A percentile compares a stretch with the other conserved stretches of the same genome.
Conservation (phyloP, 2,113 vertebrate genomes). For the Lucifuga dentata region DNA sequence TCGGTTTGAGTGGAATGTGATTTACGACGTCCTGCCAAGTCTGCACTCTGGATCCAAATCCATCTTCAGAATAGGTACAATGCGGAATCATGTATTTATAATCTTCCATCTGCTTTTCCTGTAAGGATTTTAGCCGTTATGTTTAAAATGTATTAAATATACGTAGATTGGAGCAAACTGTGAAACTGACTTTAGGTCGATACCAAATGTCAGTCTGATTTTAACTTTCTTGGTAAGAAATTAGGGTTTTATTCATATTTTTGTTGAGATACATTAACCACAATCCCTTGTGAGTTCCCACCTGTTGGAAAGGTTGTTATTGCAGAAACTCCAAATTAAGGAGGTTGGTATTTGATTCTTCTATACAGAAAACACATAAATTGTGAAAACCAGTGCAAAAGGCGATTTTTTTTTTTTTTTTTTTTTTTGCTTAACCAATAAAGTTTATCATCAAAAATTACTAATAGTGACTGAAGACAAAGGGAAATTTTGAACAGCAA, state of each 20-base stretch:
- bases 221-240: too few relatives aligned
- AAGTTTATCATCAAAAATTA: too few relatives aligned
- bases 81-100: background rate
- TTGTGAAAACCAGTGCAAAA: too few relatives aligned
- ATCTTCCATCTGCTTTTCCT: slow-evolving; percentile 37
- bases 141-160: background rate
- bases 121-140: slow-evolving; percentile 3
- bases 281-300: background rate
- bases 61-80: slow-evolving; percentile 29
- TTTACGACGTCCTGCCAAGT: slow-evolving; percentile 52
- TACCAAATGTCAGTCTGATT: background rate
- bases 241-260: background rate
- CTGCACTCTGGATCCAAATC: slow-evolving; percentile 23
- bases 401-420: too few relatives aligned
- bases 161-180: background rate
- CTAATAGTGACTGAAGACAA: too few relatives aligned
- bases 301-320: background rate
- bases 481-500: too few relatives aligned
- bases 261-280: background rate
- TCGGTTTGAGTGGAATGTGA: slow-evolving; percentile 50
- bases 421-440: too few relatives aligned
- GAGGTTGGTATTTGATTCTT: too few relatives aligned
- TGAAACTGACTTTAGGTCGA: background rate
- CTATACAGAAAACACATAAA: too few relatives aligned
- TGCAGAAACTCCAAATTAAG: background rate